Conservation (phyloP, 2,113 vertebrate genomes). For the Chionomys nivalis region DNA sequence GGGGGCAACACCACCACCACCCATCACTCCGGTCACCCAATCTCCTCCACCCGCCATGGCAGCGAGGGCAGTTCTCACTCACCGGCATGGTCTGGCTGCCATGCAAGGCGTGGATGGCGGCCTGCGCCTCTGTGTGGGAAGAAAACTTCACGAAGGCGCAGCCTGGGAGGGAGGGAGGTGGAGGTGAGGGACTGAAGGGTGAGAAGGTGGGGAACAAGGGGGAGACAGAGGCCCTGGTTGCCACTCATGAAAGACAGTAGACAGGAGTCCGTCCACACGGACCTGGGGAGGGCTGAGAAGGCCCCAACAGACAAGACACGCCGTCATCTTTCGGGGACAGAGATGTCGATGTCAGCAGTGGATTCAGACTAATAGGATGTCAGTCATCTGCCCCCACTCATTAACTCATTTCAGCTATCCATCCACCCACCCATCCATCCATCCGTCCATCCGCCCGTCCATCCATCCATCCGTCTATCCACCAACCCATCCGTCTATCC, state of each 20-base stretch:
- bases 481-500: fast-evolving
- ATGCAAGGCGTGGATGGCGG: slow-evolving; percentile 97
- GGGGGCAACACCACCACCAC: not conserved
- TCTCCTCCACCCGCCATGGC: fast-evolving
- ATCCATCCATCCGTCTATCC: not conserved
- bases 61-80: slow-evolving; percentile 84
- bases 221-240: not conserved
- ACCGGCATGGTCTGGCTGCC: slow-evolving; percentile 99
- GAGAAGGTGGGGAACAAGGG: not conserved
- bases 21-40: fast-evolving
- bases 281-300: no score
- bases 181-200: not conserved
- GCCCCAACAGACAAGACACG: not conserved
- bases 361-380: not conserved
- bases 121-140: slow-evolving; percentile 98
- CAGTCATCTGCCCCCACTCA: not conserved
- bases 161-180: slow-evolving; percentile 85
- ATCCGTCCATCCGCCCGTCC: not conserved
- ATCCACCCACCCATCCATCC: no score
- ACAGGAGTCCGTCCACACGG: not conserved
- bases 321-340: not conserved
- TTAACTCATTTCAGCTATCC: no score
- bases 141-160: slow-evolving; percentile 99
- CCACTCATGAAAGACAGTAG: not conserved
- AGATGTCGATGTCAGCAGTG: not conserved